Conservation (phyloP, 2,797 vertebrate genomes). For the Rhinophrynus dorsalis region DNA sequence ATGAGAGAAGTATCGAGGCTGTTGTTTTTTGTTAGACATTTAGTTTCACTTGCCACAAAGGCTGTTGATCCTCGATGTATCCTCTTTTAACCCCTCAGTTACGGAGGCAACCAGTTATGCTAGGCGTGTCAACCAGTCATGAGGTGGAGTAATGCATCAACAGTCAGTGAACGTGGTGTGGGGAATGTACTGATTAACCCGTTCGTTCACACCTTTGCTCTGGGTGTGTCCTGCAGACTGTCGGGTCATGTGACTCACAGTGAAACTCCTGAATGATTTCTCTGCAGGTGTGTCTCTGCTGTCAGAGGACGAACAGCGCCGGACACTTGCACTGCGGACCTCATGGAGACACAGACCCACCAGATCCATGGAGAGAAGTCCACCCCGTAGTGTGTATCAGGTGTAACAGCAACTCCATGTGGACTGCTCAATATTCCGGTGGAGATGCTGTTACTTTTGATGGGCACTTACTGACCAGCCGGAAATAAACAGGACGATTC, state of each 20-base stretch:
- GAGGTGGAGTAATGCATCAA: no score
- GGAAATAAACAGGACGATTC: neutral
- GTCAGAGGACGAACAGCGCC: neutral
- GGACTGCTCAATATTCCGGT: conserved; percentile 72
- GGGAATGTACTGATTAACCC: conserved; percentile 4
- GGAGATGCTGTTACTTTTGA: conserved; percentile 79
- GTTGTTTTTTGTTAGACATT: no score
- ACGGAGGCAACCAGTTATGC: no score
- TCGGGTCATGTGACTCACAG: neutral
- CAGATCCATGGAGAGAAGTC: neutral
- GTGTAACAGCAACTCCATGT: conserved; percentile 83
- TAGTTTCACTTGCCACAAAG: no score
- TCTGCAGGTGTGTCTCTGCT: conserved; percentile 18
- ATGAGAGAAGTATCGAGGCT: no score
- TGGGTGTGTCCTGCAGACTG: neutral
- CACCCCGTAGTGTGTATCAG: conserved; percentile 57
- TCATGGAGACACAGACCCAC: neutral
- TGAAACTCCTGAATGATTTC: neutral
- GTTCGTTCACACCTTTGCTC: neutral
- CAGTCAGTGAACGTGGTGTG: no score
- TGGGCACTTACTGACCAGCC: conserved; percentile 56
- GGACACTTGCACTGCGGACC: neutral
- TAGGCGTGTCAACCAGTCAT: no score
- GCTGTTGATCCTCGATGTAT: no score
- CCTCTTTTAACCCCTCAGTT: no score